These are phyloP conservation scores for Cheumatopsyche charites DNA, from an alignment of 1,140 invertebrate species.

Conservation along the genomic window DNA sequence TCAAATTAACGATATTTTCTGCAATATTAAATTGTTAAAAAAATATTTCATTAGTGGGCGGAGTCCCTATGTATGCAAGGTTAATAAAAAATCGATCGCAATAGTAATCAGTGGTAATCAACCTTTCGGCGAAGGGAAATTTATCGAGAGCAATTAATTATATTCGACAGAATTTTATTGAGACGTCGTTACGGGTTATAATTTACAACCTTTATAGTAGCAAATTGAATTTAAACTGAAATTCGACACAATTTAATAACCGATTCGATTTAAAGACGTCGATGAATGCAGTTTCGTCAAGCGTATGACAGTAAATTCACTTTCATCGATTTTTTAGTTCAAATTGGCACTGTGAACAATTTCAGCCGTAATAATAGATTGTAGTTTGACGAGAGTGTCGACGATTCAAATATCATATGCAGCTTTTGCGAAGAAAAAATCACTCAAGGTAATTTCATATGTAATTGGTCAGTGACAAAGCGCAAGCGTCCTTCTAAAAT, in stretches of 20 bases:
- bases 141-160: background rate
- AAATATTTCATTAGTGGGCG: background rate
- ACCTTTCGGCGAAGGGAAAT: background rate
- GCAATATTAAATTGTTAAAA: no score
- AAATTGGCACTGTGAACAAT: no score
- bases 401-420: conserved; percentile 8
- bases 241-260: no score
- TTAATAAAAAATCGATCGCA: conserved; percentile 2
- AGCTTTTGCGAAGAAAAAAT: background rate
- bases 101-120: conserved; percentile 2
- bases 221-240: no score
- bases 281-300: background rate
- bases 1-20: background rate
- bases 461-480: conserved; percentile 9
- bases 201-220: no score
- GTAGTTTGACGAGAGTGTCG: conserved; percentile 23
- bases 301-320: background rate
- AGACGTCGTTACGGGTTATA: no score
- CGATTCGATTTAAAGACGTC: no score
- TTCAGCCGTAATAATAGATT: conserved; percentile 6
- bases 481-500: background rate
- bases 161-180: background rate
- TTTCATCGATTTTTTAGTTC: background rate
- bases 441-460: conserved; percentile 1
- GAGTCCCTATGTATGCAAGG: background rate